A percentile compares a stretch with the other conserved stretches of the same genome.
Conservation (phyloP, 2,888 invertebrate genomes). For the Crossocerus cetratus region DNA sequence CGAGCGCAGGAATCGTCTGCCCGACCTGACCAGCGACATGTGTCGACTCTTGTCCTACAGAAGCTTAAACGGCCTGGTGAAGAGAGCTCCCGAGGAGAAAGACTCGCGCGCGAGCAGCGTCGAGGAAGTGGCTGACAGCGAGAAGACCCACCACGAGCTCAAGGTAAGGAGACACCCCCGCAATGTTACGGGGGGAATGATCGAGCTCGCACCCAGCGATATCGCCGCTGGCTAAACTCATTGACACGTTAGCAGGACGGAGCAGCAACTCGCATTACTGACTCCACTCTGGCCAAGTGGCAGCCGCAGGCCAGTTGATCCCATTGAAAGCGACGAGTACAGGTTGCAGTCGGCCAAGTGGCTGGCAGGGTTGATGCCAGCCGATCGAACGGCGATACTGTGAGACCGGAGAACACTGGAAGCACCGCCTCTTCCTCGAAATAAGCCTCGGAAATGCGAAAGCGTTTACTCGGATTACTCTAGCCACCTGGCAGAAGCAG, state of each 20-base stretch:
- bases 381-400: neutral
- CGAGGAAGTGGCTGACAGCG: conserved; percentile 18
- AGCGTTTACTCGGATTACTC: neutral
- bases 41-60: conserved; percentile 68
- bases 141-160: conserved; percentile 22
- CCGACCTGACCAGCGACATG: conserved; percentile 64
- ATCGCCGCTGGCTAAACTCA: too few relatives aligned
- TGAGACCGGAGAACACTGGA: neutral
- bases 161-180: conserved; percentile 43
- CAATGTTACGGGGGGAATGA: too few relatives aligned
- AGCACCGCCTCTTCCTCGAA: neutral
- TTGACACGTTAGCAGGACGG: too few relatives aligned
- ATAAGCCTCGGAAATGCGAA: neutral
- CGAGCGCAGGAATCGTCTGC: conserved; percentile 60
- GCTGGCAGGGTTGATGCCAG: neutral
- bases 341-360: too few relatives aligned
- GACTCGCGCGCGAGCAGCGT: neutral
- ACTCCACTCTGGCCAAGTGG: too few relatives aligned
- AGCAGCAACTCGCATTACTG: too few relatives aligned
- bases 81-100: conserved; percentile 12
- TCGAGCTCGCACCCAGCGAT: too few relatives aligned
- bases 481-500: conserved; percentile 6
- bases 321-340: too few relatives aligned
- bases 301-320: too few relatives aligned
- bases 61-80: conserved; percentile 57